phyloP scores from a whole-genome alignment of 1,140 invertebrate genomes.

The Tetramorium alpestre region DNA sequence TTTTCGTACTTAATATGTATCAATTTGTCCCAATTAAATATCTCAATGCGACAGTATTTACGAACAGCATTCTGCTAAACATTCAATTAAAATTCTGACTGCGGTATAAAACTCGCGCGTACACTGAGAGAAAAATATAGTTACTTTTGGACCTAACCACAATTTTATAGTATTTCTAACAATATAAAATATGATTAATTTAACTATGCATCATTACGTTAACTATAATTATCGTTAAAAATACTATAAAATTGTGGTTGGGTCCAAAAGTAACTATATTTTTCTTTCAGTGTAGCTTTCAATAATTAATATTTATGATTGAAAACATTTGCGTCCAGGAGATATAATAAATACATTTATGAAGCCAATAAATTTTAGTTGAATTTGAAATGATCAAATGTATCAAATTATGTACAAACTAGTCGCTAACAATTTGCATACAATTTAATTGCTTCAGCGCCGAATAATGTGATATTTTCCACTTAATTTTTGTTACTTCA shows the following conservation, averaged over 20 bases:
- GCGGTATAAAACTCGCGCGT: background rate
- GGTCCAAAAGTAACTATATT: too few relatives aligned
- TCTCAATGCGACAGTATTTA: background rate
- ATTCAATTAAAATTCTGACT: background rate
- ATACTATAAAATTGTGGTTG: too few relatives aligned
- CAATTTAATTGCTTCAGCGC: background rate
- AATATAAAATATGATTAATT: too few relatives aligned
- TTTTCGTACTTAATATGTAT: background rate
- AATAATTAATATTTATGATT: background rate
- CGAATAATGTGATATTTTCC: too few relatives aligned
- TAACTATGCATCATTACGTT: too few relatives aligned
- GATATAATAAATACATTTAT: too few relatives aligned
- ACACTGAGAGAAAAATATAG: too few relatives aligned
- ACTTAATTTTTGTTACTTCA: background rate
- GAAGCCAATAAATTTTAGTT: too few relatives aligned
- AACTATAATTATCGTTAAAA: too few relatives aligned
- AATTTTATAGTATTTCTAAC: too few relatives aligned
- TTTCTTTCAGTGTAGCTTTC: background rate
- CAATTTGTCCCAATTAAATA: background rate
- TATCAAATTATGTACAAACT: background rate
- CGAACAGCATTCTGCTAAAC: background rate
- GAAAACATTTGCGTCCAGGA: background rate
- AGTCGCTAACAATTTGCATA: background rate
- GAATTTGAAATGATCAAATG: background rate
- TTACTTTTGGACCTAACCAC: too few relatives aligned